Percentiles rank a stretch among this genome's conserved stretches.
Conservation (phyloP, 2,113 vertebrate species). For the Melozone crissalis region DNA sequence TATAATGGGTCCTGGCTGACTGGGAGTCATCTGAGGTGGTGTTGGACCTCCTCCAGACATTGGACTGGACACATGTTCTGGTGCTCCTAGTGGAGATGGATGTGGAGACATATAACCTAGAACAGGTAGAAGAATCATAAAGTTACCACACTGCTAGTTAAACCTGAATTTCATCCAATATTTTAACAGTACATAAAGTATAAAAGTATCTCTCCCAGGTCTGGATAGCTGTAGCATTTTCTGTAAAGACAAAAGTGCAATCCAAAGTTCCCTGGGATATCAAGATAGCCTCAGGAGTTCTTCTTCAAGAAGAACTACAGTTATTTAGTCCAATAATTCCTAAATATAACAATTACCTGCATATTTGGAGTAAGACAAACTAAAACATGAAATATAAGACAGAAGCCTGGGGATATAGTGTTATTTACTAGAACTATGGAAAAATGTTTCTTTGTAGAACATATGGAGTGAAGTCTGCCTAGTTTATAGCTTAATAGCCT, state of each 20-base stretch:
- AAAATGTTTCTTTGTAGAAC: background rate
- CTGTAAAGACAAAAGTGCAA: background rate
- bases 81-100: conserved; percentile 89
- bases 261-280: background rate
- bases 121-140: conserved; percentile 24
- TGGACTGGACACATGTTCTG: conserved; percentile 93
- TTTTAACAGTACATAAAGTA: background rate
- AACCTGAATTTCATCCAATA: background rate
- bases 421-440: background rate
- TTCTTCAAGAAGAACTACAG: background rate
- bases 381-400: background rate
- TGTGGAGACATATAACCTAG: conserved; percentile 96
- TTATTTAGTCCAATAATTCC: background rate
- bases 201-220: background rate
- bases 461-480: background rate
- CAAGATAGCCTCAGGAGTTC: background rate
- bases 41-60: conserved; percentile 95
- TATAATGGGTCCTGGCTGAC: conserved; percentile 86
- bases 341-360: background rate
- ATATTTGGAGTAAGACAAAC: background rate
- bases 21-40: conserved; percentile 90
- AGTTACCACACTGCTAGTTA: background rate
- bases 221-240: background rate
- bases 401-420: background rate
- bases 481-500: background rate